Conservation (phyloP, 35 echinoderm and acorn worm genomes). For the Ophiothrix spiculata region DNA sequence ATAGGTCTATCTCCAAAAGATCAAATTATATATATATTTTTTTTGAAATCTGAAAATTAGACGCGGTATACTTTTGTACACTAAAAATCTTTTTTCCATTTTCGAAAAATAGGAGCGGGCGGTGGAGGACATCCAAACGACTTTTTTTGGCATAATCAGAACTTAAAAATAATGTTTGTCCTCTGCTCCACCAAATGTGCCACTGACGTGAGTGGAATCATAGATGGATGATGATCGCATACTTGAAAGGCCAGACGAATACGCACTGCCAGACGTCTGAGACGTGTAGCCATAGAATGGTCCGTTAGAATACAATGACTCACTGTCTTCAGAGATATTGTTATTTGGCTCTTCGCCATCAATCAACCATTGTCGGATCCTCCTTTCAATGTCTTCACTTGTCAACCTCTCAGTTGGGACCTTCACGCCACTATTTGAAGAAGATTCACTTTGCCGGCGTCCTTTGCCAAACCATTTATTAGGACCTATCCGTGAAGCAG, state of each 20-base stretch:
- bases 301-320: too few species aligned
- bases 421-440: not conserved
- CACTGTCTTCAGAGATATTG: not conserved
- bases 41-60: too few species aligned
- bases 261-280: not conserved
- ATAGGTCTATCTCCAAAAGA: too few species aligned
- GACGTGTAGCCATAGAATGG: not conserved
- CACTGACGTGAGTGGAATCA: not conserved
- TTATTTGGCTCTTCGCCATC: constrained; percentile 32
- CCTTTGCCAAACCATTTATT: not conserved
- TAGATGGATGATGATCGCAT: not conserved
- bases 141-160: too few species aligned
- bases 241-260: not conserved
- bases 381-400: constrained; percentile 81
- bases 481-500: constrained; percentile 4
- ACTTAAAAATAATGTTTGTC: not conserved
- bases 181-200: not conserved
- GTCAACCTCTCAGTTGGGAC: constrained; percentile 35
- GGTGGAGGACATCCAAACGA: too few species aligned
- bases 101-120: too few species aligned
- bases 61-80: too few species aligned
- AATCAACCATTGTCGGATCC: constrained; percentile 83
- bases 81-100: too few species aligned
- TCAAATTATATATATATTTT: too few species aligned
- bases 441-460: not conserved